phyloP scores from a whole-genome alignment of 2,797 vertebrate genomes.

The Paedocypris micromegethes region DNA sequence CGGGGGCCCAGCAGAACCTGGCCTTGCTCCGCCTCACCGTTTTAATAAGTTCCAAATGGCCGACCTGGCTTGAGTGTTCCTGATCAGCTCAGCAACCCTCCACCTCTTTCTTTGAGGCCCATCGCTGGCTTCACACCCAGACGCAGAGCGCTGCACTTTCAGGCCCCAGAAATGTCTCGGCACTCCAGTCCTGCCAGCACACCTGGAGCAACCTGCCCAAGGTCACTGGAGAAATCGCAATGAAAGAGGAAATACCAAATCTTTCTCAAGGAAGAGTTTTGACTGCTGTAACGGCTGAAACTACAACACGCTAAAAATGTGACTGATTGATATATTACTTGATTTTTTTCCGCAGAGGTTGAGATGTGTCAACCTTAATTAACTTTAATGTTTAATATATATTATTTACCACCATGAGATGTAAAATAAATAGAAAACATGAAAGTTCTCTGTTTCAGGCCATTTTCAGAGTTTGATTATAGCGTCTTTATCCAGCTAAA shows the following conservation, averaged over 20 bases:
- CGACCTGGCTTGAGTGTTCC: conserved; percentile 48
- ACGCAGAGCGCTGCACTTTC: neutral
- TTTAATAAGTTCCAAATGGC: conserved; percentile 74
- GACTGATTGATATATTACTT: conserved; percentile 31
- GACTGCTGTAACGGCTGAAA: conserved; percentile 27
- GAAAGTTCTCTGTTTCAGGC: too few species aligned
- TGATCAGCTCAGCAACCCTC: conserved; percentile 39
- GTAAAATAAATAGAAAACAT: too few species aligned
- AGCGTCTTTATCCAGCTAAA: too few species aligned
- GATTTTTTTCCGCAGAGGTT: conserved; percentile 23
- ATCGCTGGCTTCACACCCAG: conserved; percentile 9
- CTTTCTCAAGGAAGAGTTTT: conserved; percentile 26
- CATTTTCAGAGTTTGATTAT: too few species aligned
- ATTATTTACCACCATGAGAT: too few species aligned
- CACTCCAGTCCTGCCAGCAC: conserved; percentile 15
- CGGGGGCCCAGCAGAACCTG: conserved; percentile 51
- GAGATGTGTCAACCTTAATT: conserved; percentile 21
- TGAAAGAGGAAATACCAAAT: conserved; percentile 33
- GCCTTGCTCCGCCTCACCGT: conserved; percentile 50
- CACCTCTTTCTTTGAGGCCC: conserved; percentile 19
- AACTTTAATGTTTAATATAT: too few species aligned
- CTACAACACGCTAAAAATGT: conserved; percentile 12
- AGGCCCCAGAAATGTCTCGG: conserved; percentile 3
- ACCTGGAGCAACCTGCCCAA: conserved; percentile 38
- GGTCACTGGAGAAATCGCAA: conserved; percentile 25